Base-by-base conservation (phyloP, 2,888 invertebrate genomes). In the Drosophila algonquin region DNA sequence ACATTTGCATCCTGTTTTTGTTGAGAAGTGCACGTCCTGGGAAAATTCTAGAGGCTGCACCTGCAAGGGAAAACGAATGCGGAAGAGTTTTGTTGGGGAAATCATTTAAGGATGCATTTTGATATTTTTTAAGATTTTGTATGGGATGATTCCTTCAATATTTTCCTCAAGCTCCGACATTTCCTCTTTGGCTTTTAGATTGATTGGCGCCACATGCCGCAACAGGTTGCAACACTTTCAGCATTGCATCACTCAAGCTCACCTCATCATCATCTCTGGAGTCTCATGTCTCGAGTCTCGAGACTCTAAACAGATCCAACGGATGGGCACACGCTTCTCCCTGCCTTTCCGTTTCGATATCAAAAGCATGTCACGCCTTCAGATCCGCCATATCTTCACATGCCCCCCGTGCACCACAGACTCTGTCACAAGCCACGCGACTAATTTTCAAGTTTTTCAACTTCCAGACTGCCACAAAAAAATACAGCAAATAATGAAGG, bases 1-100 rank as follows among this genome's bases (percentile, higher is more conserved):
- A 58, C 73, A 67, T 73, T 73, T 73, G 73, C 73, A 73, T 73
- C 73, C 73, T 73, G 73, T 73, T 56, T 32, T 32, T 44, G 55
- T 21, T 63, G 72, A 44, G 56, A 71, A 69, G 6, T 40, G 5
- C 6, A 2, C 2, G 14, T 14, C 14, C 40, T 40, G 40, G 40
- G 40, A 40, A 40, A 2, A 30, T 69, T n/a, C 6, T 1, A 0
- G 14, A 46, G 16, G 9, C 27, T 12, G 27, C 56, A 71, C 67
- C 65, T 68, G 67, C 67, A 10, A 5, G 3, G 40, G n/a, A 55
- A 63, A 8, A 27, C 2, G 2, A 7, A 40, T 14, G 40, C 6
- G 14, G 7, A 40, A 35, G 12, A 12, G 35, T 40, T 14, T 14
- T 4, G 35, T 4, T 40, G 0, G 6, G 35, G 4, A 35, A 40